A percentile compares a stretch with the other conserved stretches of the same genome.
These are phyloP conservation scores for Lathamus discolor DNA, from an alignment of 2,113 vertebrate species.

Conservation along the genomic window DNA sequence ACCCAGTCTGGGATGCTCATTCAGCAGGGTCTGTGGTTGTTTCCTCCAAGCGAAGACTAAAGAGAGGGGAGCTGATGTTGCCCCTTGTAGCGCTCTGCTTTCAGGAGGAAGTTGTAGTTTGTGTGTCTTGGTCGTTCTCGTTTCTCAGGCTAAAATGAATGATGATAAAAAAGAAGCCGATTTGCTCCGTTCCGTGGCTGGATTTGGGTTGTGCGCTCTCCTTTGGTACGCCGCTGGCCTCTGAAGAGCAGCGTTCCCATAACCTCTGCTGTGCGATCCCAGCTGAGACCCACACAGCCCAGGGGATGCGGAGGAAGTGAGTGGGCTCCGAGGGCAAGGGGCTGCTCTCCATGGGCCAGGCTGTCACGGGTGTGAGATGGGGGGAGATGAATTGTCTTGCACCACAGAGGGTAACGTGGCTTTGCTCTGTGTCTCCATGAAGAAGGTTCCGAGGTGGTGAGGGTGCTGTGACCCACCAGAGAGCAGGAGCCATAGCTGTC, in stretches of 20 bases:
- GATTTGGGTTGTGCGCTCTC: background rate
- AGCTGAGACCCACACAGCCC: background rate
- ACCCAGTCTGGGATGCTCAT: background rate
- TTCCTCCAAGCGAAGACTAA: background rate
- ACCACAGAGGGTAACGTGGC: rapidly evolving
- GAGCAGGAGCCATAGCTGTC: background rate
- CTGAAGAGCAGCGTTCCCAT: background rate
- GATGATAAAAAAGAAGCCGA: background rate
- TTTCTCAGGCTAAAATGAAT: background rate
- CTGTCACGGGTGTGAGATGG: rapidly evolving
- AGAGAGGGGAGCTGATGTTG: background rate
- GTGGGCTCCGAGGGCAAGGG: background rate
- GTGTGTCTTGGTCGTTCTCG: background rate
- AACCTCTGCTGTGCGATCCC: background rate
- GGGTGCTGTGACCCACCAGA: background rate
- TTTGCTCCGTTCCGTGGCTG: background rate
- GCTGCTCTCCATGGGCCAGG: background rate
- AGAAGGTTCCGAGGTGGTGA: background rate
- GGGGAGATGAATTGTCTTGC: rapidly evolving
- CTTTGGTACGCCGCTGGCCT: background rate
- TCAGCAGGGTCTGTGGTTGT: background rate
- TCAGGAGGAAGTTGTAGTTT: background rate
- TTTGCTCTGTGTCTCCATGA: background rate
- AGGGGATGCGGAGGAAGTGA: background rate
- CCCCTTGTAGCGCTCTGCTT: background rate